Evolutionary conservation across 2,888 invertebrate genomes (phyloP), one percentile per base, ranked within the genome.

Genomic region (Spialia ferax): DNA sequence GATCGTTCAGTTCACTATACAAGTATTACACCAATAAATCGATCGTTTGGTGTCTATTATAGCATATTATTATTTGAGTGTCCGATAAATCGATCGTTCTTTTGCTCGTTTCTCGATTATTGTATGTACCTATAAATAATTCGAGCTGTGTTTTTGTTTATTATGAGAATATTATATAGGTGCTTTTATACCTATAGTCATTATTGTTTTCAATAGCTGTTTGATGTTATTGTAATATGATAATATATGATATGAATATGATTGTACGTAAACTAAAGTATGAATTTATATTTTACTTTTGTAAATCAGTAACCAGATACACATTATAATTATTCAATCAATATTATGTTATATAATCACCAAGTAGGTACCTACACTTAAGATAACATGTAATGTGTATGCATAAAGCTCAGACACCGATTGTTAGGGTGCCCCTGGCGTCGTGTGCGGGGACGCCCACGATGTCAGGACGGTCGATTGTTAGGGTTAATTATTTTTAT

Each of bases 21-120:
- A 42, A n/a, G n/a, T 38, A 38, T 38, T 38, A 38, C n/a, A 38
- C 38, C 38, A n/a, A 38, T n/a, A 38, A 38, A 38, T 38, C 38
- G 38, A 38, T 38, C 38, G 38, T 38, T 38, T n/a, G 38, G 38
- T 38, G 38, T 38, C 13, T n/a, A 38, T n/a, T 38, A n/a, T n/a
- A n/a, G 38, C 13, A 4, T n/a, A 38, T n/a, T n/a, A n/a, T n/a
- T n/a, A n/a, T 38, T 38, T n/a, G 38, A 38, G 38, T 38, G n/a
- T 38, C 1, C n/a, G 38, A n/a, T 38, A 38, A 38, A 38, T 38
- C 38, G 38, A 38, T 38, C 13, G n/a, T 38, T 38, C 38, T 8
- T 29, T 29, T 29, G 29, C 29, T 29, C 4, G 29, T 29, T 29
- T 29, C 1, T 29, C 8, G 26, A 26, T 26, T 4, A 29, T 29